Conservation (phyloP, 2,113 vertebrate species). For the Tachysurus fulvidraco region DNA sequence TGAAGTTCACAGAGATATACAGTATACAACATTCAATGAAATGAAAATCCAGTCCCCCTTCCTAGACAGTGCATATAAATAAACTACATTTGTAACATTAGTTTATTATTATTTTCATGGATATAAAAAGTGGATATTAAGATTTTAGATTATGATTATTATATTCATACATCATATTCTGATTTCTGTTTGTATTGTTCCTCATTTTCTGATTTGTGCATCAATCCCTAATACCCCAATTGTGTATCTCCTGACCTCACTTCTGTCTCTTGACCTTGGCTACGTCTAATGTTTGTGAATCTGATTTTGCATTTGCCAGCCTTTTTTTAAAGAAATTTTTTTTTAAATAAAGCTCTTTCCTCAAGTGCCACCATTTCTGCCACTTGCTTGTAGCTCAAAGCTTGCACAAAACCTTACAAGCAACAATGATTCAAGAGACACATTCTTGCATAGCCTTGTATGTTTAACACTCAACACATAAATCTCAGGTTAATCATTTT, state of each 20-base stretch:
- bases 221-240: not conserved
- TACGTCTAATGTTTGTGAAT: not conserved
- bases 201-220: not conserved
- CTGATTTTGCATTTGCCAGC: not conserved
- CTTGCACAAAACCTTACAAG: not conserved
- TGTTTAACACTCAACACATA: not conserved
- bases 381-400: not conserved
- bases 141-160: too few relatives aligned
- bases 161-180: too few relatives aligned
- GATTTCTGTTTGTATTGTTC: not conserved
- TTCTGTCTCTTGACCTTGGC: not conserved
- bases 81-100: not conserved
- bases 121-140: not conserved
- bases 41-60: too few relatives aligned
- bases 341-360: not conserved
- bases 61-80: too few relatives aligned
- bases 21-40: too few relatives aligned
- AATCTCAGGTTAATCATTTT: not conserved
- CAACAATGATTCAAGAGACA: not conserved
- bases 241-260: not conserved
- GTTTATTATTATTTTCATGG: not conserved
- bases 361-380: not conserved
- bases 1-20: too few relatives aligned
- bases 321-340: not conserved
- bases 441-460: not conserved